These are phyloP conservation scores for Ametastegia equiseti DNA, from an alignment of 2,888 invertebrate species.

Conservation along the genomic window DNA sequence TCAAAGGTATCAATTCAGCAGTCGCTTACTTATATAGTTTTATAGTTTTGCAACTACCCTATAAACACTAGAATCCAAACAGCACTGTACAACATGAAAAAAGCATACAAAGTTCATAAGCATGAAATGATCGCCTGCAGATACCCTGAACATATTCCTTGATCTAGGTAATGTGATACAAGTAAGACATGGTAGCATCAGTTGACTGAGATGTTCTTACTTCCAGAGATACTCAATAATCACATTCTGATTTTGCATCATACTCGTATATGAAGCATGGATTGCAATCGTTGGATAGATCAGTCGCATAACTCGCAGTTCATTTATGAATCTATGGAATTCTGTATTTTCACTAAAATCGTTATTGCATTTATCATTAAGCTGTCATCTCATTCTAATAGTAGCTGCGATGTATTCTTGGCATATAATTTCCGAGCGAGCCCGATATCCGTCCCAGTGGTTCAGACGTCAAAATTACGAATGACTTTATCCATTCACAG, in stretches of 20 bases:
- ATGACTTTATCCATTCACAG: not conserved
- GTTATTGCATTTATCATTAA: slow-evolving; percentile 24
- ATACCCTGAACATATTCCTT: not conserved
- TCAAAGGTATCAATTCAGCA: too few relatives aligned
- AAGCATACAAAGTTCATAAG: not conserved
- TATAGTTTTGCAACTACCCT: too few relatives aligned
- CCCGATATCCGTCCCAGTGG: not conserved
- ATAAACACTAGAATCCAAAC: too few relatives aligned
- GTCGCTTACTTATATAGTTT: too few relatives aligned
- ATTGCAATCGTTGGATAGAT: not conserved
- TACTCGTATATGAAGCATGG: not conserved
- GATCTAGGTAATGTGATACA: not conserved
- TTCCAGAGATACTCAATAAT: not conserved
- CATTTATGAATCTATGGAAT: not conserved
- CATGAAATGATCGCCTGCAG: not conserved
- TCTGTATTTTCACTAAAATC: not conserved
- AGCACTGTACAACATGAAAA: too few relatives aligned
- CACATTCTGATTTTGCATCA: not conserved
- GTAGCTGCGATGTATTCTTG: not conserved
- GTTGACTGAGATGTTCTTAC: not conserved
- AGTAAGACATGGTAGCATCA: not conserved
- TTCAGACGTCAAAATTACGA: not conserved
- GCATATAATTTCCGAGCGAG: not conserved
- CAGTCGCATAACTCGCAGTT: too few relatives aligned
- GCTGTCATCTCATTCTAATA: slow-evolving; percentile 53